phyloP scores from a whole-genome alignment of 2,113 vertebrate genomes.

The Lepisosteus osseus region DNA sequence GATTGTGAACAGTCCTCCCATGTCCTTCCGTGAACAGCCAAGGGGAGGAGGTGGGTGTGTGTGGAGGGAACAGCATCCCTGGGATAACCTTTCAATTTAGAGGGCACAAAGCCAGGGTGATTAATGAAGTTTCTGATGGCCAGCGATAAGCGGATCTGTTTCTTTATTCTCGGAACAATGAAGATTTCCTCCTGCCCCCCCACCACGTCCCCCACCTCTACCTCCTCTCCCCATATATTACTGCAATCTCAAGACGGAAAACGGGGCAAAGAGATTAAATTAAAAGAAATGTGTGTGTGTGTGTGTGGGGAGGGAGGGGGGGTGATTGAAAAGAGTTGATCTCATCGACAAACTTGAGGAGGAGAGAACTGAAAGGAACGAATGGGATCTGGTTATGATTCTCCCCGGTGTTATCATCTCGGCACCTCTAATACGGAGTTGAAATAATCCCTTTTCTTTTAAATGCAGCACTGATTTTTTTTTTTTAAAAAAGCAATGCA shows the following conservation, averaged over 20 bases:
- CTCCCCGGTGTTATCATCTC: no score
- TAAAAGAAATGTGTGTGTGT: slow-evolving; percentile 45
- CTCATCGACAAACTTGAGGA: slow-evolving; percentile 8
- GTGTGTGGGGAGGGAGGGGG: no score
- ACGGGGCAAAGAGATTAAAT: slow-evolving; percentile 83
- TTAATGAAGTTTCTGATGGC: slow-evolving; percentile 88
- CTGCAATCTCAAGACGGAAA: slow-evolving; percentile 82
- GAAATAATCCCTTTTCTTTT: neutral
- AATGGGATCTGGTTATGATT: no score
- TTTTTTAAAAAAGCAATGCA: slow-evolving; percentile 68
- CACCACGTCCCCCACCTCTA: slow-evolving; percentile 70
- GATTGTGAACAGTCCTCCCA: slow-evolving; percentile 46
- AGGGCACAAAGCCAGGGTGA: slow-evolving; percentile 82
- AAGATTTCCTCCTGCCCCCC: slow-evolving; percentile 75
- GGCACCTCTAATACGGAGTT: no score
- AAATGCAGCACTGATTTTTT: neutral
- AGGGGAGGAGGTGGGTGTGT: slow-evolving; percentile 65
- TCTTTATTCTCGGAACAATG: slow-evolving; percentile 76
- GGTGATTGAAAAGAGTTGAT: slow-evolving; percentile 64
- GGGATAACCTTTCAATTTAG: slow-evolving; percentile 87
- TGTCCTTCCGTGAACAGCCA: no score
- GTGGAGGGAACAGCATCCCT: slow-evolving; percentile 74
- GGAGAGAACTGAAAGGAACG: neutral
- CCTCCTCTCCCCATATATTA: slow-evolving; percentile 72
- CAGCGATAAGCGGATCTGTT: slow-evolving; percentile 78